These are phyloP conservation scores for Cryptotis parvus DNA, from an alignment of 2,113 vertebrate species.

Conservation along the genomic window DNA sequence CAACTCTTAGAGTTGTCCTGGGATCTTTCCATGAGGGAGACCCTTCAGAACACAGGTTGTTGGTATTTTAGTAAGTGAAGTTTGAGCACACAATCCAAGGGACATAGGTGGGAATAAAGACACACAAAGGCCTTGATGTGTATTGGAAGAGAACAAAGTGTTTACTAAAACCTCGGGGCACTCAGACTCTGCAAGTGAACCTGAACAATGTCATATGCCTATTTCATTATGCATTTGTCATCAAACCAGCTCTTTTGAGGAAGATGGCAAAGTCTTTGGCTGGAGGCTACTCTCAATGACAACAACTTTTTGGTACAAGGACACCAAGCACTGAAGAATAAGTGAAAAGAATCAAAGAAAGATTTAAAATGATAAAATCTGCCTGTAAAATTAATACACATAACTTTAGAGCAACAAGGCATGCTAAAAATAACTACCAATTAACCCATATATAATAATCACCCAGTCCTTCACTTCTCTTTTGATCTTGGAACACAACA, in stretches of 20 bases:
- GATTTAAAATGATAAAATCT: constrained; percentile 45
- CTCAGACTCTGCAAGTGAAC: constrained; percentile 34
- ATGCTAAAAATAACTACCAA: too few species aligned
- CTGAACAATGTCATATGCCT: not conserved
- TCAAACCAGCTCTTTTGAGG: not conserved
- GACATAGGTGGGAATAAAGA: not conserved
- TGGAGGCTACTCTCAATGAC: not conserved
- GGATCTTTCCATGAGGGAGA: not conserved
- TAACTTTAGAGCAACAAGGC: constrained; percentile 26
- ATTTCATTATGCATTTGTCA: constrained; percentile 1
- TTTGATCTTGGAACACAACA: too few species aligned
- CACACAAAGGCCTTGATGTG: not conserved
- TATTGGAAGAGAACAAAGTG: not conserved
- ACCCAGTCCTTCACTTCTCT: too few species aligned
- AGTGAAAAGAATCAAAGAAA: constrained; percentile 24
- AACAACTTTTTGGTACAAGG: constrained; percentile 24
- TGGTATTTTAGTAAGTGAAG: not conserved
- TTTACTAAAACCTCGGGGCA: not conserved
- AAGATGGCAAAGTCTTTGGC: not conserved
- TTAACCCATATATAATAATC: too few species aligned
- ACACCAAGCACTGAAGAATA: constrained; percentile 35
- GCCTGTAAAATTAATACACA: not conserved
- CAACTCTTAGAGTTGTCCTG: not conserved
- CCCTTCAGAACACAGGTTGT: constrained; percentile 12
- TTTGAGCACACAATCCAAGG: not conserved